These are phyloP conservation scores for Ophiodon elongatus DNA, from an alignment of 2,113 vertebrate genomes.

Conservation along the genomic window DNA sequence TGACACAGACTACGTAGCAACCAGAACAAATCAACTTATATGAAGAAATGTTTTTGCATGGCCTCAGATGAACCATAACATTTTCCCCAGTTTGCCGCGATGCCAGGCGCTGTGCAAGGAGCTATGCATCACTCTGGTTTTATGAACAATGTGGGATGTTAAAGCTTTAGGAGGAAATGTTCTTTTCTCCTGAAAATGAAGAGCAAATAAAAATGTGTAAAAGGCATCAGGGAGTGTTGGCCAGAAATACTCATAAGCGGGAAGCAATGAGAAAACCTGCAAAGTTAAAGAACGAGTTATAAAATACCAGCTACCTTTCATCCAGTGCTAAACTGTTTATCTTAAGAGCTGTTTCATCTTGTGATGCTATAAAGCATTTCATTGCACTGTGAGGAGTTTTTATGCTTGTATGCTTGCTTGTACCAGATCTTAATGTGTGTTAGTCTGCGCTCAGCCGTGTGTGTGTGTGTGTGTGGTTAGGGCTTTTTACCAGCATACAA, in stretches of 20 bases:
- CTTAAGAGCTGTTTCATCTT: slow-evolving; percentile 48
- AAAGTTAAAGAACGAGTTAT: slow-evolving; percentile 46
- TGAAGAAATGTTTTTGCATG: slow-evolving; percentile 20
- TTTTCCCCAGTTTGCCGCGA: background rate
- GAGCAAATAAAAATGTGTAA: slow-evolving; percentile 63
- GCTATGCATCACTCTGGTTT: slow-evolving; percentile 53
- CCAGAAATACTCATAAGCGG: slow-evolving; percentile 31
- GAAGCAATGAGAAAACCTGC: slow-evolving; percentile 41
- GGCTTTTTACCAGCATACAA: slow-evolving; percentile 38
- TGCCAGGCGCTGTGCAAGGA: slow-evolving; percentile 31
- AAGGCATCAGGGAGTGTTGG: slow-evolving; percentile 45
- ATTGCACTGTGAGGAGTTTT: slow-evolving; percentile 50
- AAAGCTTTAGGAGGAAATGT: slow-evolving; percentile 66
- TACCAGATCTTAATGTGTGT: slow-evolving; percentile 6
- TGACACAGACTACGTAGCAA: slow-evolving; percentile 14
- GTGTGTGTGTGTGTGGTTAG: slow-evolving; percentile 9
- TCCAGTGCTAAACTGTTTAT: slow-evolving; percentile 69
- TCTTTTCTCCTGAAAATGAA: slow-evolving; percentile 62
- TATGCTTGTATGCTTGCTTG: background rate
- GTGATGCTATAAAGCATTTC: slow-evolving; percentile 59
- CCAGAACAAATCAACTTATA: slow-evolving; percentile 42
- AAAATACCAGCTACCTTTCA: slow-evolving; percentile 58
- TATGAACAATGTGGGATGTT: slow-evolving; percentile 63
- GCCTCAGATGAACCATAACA: slow-evolving; percentile 58
- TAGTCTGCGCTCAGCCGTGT: slow-evolving; percentile 18